Evolutionary conservation across 1,140 invertebrate species (phyloP).

Genomic region (Neotoxoptera formosana): DNA sequence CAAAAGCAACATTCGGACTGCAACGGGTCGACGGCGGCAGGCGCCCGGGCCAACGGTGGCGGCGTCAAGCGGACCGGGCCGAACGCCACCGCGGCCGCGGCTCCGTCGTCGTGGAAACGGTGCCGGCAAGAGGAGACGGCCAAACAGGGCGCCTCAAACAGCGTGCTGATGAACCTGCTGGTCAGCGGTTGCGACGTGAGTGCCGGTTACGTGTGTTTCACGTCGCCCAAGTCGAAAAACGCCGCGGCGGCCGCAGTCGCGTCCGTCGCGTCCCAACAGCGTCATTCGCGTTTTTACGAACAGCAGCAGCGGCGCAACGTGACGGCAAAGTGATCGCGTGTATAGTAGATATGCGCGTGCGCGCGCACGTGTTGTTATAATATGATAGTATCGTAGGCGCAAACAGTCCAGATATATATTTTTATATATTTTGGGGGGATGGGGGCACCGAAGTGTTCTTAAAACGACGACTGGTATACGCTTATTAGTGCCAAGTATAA

Average conservation of each 20-base stretch:
- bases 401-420: background rate
- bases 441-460: background rate
- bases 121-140: constrained; percentile 48
- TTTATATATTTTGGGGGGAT: background rate
- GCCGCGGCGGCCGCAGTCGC: background rate
- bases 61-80: constrained; percentile 41
- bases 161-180: constrained; percentile 89
- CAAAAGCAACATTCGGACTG: background rate
- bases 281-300: constrained; percentile 37
- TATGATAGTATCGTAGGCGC: background rate
- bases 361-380: background rate
- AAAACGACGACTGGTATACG: background rate
- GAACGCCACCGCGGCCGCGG: background rate
- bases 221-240: constrained; percentile 58
- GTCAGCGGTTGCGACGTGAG: constrained; percentile 90
- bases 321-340: constrained; percentile 44
- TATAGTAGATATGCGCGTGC: background rate
- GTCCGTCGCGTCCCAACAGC: constrained; percentile 23
- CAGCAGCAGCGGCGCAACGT: constrained; percentile 28
- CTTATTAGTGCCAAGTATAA: background rate
- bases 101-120: constrained; percentile 36
- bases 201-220: constrained; percentile 85
- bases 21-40: background rate
- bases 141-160: constrained; percentile 62
- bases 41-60: background rate